Evolutionary conservation across 1,140 invertebrate genomes (phyloP), one percentile per base, ranked within the genome.

Genomic region (Lepidostoma basale): DNA sequence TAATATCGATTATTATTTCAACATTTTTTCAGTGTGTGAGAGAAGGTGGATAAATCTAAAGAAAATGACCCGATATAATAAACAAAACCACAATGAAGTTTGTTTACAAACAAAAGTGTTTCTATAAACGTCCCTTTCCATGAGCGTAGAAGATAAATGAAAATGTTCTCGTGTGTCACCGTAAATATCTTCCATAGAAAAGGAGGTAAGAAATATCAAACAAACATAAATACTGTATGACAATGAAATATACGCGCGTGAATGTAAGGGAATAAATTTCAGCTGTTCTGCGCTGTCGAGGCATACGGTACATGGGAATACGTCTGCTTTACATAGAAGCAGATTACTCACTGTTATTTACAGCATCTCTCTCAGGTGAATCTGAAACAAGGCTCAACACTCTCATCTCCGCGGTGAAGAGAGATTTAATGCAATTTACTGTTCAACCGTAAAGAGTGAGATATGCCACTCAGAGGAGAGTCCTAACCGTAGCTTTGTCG

Each of bases 271-370:
- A 54, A 54, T 54, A 54, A 54, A 54, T 54, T 54, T 12, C 16
- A 54, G 9, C 12, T 28, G 5, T 5, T 9, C 25, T 30, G 14
- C 18, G 25, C 49, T 54, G 49, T 54, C 49, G n/a, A 26, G 26
- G 6, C 8, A 26, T 30, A 28, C 25, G 30, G 26, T 28, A 54
- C 49, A 54, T 3, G n/a, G 49, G 49, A 6, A 54, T 39, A 39
- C 12, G 54, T 59, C 54, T 59, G 6, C 22, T 59, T 39, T 22
- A 14, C 18, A 59, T 39, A 59, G 20, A 23, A 59, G 54, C 30
- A 59, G 30, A 59, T 59, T 59, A 59, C 36, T 59, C 54, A 59
- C 54, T 1, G 36, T 59, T 59, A 59, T 59, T 59, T 59, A 59
- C 54, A 40, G 36, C 54, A 9, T 59, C 54, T 33, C 20, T 18